Evolutionary conservation across 2,888 invertebrate species (phyloP), one percentile per base, ranked within the genome.

Genomic region (Perithous albicinctus): DNA sequence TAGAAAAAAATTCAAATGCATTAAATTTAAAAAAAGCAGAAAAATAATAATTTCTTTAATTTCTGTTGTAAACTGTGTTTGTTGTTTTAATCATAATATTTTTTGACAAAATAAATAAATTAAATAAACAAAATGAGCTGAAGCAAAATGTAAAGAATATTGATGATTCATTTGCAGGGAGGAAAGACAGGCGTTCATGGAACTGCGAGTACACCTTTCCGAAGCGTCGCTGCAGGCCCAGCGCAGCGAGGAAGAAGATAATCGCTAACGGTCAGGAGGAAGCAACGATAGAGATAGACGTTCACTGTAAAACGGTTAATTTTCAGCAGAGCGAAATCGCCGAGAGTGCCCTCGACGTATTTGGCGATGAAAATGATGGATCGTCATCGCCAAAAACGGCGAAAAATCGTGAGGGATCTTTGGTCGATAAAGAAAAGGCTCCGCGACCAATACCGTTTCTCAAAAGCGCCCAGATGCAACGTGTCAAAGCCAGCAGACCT

Each of bases 151-250:
- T n/a, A n/a, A n/a, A 1, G 12, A 41, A 10, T 41, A 0, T 43
- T 15, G 5, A 43, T 10, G 4, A n/a, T 54, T 5, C 0, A 5
- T 7, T 41, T 29, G 8, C 56, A 80, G 80, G 66, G 2, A 46
- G 80, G 8, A 76, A 76, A 23, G 80, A 70, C 4, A 35, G 76
- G 10, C 56, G 59, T 35, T 20, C 69, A 1, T 84, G 84, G 84
- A 80, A 80, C 48, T 82, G 84, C 56, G 75, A 84, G 29, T 78
- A 80, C 73, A 67, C 54, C 0, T 64, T 76, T 10, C 26, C 82
- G 2, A 84, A 84, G 41, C 77, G 80, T 54, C 82, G 78, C 41
- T 82, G 82, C 59, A 61, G 84, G 26, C 72, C 75, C 12, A 78
- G 77, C 20, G 29, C 80, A 6, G 77, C 82, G 4, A 54, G 82